phyloP scores from a whole-genome alignment of 2,797 vertebrate genomes.

The Pipistrellus kuhlii region DNA sequence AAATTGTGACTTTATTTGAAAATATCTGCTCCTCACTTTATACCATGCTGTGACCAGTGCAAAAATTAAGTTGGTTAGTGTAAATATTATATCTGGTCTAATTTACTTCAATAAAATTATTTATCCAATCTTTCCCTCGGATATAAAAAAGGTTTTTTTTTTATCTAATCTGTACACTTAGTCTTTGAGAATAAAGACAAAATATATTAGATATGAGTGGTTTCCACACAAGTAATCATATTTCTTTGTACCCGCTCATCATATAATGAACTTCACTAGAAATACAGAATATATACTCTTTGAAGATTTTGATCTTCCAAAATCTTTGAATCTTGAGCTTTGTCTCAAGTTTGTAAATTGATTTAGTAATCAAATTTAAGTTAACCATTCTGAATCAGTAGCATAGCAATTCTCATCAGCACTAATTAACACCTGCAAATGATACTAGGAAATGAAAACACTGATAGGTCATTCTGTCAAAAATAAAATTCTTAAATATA shows the following conservation, averaged over 20 bases:
- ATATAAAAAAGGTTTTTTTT: not conserved
- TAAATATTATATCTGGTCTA: not conserved
- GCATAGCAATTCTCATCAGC: not conserved
- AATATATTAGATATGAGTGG: not conserved
- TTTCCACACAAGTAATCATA: not conserved
- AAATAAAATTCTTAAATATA: conserved; percentile 20
- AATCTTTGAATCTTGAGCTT: not conserved
- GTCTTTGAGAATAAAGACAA: not conserved
- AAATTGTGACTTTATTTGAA: not conserved
- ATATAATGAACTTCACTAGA: not conserved
- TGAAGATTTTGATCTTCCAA: conserved; percentile 22
- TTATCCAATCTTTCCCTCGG: not conserved
- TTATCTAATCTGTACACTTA: not conserved
- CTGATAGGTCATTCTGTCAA: not conserved
- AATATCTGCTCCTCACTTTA: not conserved
- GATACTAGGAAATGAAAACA: not conserved
- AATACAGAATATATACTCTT: not conserved
- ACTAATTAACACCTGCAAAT: not conserved
- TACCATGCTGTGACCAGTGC: not conserved
- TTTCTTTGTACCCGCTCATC: not conserved
- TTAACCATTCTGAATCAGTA: not conserved
- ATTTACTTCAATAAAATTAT: not conserved
- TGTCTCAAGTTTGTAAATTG: conserved; percentile 19
- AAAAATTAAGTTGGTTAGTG: not conserved
- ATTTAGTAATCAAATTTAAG: conserved; percentile 5